Conservation (phyloP, 53 echinoderm and acorn worm species). For the Echinarachnius parma region DNA sequence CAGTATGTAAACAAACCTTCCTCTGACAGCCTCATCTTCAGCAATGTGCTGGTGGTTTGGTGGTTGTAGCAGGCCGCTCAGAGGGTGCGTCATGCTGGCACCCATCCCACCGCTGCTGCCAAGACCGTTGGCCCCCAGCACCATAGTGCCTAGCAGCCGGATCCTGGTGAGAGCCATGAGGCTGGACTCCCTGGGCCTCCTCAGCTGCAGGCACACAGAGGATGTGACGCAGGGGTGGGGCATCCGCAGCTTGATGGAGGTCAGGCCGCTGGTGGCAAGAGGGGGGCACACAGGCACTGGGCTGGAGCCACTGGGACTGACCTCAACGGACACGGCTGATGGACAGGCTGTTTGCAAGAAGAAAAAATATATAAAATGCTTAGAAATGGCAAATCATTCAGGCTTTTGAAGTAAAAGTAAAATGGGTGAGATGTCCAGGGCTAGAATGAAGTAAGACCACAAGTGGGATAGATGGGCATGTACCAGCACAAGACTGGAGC, state of each 20-base stretch:
- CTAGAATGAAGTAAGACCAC: no score
- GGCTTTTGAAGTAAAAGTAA: no score
- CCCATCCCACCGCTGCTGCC: conserved; percentile 40
- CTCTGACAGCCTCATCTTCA: conserved; percentile 51
- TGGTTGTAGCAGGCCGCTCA: conserved; percentile 21
- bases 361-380: no score
- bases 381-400: no score
- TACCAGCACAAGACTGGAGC: no score
- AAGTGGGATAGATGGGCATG: no score
- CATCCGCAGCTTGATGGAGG: conserved; percentile 78
- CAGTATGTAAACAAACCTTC: conserved; percentile 27
- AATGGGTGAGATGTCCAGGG: no score
- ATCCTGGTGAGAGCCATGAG: conserved; percentile 91
- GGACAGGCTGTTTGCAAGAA: conserved; percentile 99
- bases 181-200: conserved; percentile 82
- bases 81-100: background rate
- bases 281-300: conserved; percentile 82
- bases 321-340: conserved; percentile 80
- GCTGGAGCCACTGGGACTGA: conserved; percentile 84
- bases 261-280: conserved; percentile 77
- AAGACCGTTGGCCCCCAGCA: conserved; percentile 50
- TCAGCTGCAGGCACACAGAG: conserved; percentile 78
- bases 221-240: conserved; percentile 75
- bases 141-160: conserved; percentile 79
- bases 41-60: conserved; percentile 7